Evolutionary conservation across 1,140 invertebrate genomes (phyloP).

Genomic region (Ericerus pela): DNA sequence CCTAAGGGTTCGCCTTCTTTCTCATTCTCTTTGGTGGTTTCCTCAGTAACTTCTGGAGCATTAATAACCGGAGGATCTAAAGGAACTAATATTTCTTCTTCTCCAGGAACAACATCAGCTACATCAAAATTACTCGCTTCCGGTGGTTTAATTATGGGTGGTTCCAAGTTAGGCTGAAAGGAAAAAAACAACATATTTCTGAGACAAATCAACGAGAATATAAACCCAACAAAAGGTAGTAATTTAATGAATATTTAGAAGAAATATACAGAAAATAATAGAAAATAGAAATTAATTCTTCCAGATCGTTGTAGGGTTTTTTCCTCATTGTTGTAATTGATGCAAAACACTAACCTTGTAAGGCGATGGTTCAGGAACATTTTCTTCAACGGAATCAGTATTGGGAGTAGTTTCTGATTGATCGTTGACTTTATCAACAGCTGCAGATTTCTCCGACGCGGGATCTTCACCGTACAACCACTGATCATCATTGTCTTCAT

Average conservation of each 20-base stretch:
- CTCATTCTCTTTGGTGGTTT: neutral
- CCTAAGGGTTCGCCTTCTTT: too few species aligned
- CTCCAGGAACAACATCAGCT: neutral
- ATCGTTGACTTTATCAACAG: neutral
- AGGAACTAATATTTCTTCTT: neutral
- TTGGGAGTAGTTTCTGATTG: neutral
- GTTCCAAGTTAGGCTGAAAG: neutral
- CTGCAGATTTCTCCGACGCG: neutral
- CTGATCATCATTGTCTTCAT: constrained; percentile 3
- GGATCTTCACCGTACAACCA: constrained; percentile 5
- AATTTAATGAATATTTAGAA: too few species aligned
- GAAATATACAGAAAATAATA: too few species aligned
- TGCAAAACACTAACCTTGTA: too few species aligned
- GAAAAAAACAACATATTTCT: too few species aligned
- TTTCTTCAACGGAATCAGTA: too few species aligned
- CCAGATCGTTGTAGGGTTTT: too few species aligned
- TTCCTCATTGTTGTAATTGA: too few species aligned
- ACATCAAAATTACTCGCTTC: neutral
- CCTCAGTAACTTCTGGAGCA: neutral
- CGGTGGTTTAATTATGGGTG: neutral
- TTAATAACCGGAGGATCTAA: neutral
- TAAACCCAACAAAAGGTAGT: too few species aligned
- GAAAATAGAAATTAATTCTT: too few species aligned
- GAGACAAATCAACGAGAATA: too few species aligned
- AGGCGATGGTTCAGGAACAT: too few species aligned